Conservation (phyloP, 1,140 invertebrate genomes). For the Lethocerus indicus region DNA sequence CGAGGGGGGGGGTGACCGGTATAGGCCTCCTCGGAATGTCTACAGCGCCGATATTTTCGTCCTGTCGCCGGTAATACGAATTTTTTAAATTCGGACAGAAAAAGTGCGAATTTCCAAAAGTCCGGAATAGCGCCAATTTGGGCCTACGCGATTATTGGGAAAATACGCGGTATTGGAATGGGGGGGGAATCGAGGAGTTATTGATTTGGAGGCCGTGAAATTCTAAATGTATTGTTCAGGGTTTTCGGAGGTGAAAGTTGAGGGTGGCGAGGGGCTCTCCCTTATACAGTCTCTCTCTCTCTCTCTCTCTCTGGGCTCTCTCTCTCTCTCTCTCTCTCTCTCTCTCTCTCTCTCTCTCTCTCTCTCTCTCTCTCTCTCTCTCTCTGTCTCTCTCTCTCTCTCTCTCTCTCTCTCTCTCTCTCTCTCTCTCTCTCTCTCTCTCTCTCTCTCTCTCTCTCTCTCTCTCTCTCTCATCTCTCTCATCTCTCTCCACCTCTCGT, state of each 20-base stretch:
- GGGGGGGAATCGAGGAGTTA: background rate
- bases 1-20: too few species aligned
- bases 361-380: slow-evolving; percentile 3
- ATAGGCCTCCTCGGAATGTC: too few species aligned
- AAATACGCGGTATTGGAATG: too few species aligned
- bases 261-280: background rate
- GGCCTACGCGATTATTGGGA: too few species aligned
- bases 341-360: background rate
- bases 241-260: background rate
- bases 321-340: background rate
- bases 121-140: too few species aligned
- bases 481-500: background rate
- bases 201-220: slow-evolving; percentile 6
- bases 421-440: background rate
- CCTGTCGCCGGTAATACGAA: too few species aligned
- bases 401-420: background rate
- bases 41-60: too few species aligned
- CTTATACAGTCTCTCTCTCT: too few species aligned
- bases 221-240: slow-evolving; percentile 7
- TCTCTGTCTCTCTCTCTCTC: background rate
- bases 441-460: slow-evolving; percentile 1
- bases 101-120: too few species aligned
- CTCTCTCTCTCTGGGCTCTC: background rate
- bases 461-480: background rate
- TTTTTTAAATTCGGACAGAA: too few species aligned